Conservation (phyloP, 2,797 vertebrate genomes). For the Myiotriccus ornatus region DNA sequence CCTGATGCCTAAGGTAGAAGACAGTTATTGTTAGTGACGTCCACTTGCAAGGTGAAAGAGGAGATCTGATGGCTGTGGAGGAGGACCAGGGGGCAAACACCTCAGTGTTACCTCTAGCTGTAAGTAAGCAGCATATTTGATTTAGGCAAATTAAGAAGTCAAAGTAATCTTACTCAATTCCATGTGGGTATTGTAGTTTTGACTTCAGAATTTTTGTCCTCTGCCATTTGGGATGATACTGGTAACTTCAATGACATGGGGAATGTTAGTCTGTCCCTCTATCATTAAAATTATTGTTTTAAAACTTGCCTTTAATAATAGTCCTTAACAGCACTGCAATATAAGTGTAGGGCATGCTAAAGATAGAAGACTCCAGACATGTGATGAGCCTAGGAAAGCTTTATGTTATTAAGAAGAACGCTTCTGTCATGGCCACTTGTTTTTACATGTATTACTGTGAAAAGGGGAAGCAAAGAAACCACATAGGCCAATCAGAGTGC, state of each 20-base stretch:
- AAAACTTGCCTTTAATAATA: neutral
- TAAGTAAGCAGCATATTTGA: fast-evolving
- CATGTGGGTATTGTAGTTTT: neutral
- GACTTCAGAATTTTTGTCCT: neutral
- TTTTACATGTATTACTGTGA: neutral
- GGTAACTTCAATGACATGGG: neutral
- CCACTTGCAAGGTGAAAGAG: neutral
- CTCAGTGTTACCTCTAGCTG: neutral
- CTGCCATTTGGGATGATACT: neutral
- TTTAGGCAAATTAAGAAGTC: neutral
- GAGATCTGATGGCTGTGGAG: neutral
- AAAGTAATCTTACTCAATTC: neutral
- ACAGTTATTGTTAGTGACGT: neutral
- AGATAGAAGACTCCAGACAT: neutral
- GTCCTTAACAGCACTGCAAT: neutral
- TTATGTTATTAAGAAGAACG: neutral
- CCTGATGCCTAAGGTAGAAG: neutral
- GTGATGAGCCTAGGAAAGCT: neutral
- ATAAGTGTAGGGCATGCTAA: neutral
- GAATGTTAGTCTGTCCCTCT: neutral
- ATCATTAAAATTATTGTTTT: neutral
- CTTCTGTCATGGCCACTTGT: neutral
- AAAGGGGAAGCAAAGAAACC: neutral
- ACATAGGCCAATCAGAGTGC: neutral
- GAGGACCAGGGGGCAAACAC: neutral